Evolutionary conservation across 2,888 invertebrate genomes (phyloP).

Genomic region (Orchestes rusci): DNA sequence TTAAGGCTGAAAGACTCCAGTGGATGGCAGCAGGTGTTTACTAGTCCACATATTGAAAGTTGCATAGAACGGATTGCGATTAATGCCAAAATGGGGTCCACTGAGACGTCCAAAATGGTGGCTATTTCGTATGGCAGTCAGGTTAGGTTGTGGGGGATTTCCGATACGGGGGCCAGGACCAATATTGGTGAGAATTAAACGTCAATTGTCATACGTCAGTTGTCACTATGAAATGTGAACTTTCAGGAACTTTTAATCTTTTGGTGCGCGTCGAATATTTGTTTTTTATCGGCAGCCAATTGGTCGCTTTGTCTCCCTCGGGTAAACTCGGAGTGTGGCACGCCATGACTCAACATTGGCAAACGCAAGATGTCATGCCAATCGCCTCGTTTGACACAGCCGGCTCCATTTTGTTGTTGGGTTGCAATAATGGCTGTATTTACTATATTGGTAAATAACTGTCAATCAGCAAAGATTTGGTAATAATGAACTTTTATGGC

Average conservation of each 20-base stretch:
- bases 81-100: slow-evolving; percentile 59
- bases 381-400: slow-evolving; percentile 96
- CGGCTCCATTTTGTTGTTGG: slow-evolving; percentile 88
- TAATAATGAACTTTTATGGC: slow-evolving; percentile 21
- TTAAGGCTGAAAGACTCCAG: slow-evolving; percentile 84
- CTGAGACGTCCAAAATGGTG: slow-evolving; percentile 67
- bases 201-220: not conserved
- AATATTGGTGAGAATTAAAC: slow-evolving; percentile 55
- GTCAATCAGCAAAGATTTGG: not conserved
- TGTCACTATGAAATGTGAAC: slow-evolving; percentile 1
- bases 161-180: slow-evolving; percentile 65
- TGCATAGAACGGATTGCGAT: slow-evolving; percentile 89
- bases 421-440: slow-evolving; percentile 93
- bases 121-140: slow-evolving; percentile 73
- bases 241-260: slow-evolving; percentile 78
- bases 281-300: slow-evolving; percentile 94
- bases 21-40: slow-evolving; percentile 94
- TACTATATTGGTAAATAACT: slow-evolving; percentile 81
- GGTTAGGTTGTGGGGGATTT: slow-evolving; percentile 72
- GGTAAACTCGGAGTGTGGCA: slow-evolving; percentile 99
- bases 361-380: slow-evolving; percentile 92
- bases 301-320: slow-evolving; percentile 88
- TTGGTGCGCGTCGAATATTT: slow-evolving; percentile 91
- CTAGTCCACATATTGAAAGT: slow-evolving; percentile 84
- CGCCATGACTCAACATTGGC: slow-evolving; percentile 98